Base-by-base conservation (phyloP, 1,140 invertebrate genomes). In the Brevipalpus yothersi region DNA sequence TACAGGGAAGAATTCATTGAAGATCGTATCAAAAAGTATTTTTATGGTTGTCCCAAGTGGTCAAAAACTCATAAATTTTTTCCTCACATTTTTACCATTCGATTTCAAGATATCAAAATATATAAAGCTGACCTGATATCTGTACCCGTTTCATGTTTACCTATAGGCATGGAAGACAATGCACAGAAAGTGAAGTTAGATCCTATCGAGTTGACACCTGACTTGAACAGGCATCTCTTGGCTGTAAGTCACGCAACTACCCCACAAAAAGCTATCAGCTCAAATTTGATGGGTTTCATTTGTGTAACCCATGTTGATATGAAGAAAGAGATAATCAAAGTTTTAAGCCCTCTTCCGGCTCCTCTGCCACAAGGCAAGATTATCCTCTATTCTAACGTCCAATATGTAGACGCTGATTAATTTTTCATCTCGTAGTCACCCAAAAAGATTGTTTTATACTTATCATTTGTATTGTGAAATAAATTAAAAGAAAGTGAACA, bases 101-200 rank as follows among this genome's bases (percentile, higher is more conserved):
- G 84, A 70, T 90, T 84, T 74, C 75, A 76, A 15, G 88, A 94
- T 64, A 76, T 92, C 0, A 84, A 83, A 66, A 79, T 96, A 19
- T 95, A 82, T 68, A 95, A 95, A 78, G 89, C 97, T 67, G 92
- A 91, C 12, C 40, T 53, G 21, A 54, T 58, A 41, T 49, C 53
- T 3, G 71, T 96, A 53, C 91, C 91, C 1, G 87, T 88, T 67
- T 92, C 89, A 1, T 92, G 88, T 68, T 82, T 96, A 78, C 93
- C 93, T 10, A 75, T 94, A 49, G 66, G 91, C 39, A 93, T 94
- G 86, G 88, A 88, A 68, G 78, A 82, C 0, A 83, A 89, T 68
- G 90, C 96, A 71, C 87, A 88, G 70, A 69, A 71, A 51, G 93
- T 87, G 0, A 93, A 93, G 75, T 72, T 95, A 53, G n/a, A n/a